Evolutionary conservation across 1,140 invertebrate genomes (phyloP).

Genomic region (Ectropis grisescens): DNA sequence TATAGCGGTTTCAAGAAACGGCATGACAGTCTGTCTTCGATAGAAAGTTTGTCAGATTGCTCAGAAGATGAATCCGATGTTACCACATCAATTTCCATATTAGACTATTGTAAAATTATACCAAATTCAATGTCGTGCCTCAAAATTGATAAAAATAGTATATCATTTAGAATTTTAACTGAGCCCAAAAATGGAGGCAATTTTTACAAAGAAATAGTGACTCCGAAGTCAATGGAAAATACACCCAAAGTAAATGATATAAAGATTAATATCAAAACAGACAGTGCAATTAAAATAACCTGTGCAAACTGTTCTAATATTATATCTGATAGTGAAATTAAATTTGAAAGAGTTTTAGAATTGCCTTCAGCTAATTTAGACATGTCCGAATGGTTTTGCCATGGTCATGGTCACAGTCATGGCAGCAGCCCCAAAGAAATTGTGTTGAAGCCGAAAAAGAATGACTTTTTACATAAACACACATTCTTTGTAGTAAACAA

Average conservation of each 20-base stretch:
- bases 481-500: constrained; percentile 64
- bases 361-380: constrained; percentile 69
- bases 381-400: constrained; percentile 72
- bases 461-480: constrained; percentile 66
- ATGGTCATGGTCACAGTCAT: constrained; percentile 38
- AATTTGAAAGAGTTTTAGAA: constrained; percentile 69
- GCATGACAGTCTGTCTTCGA: constrained; percentile 49
- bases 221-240: constrained; percentile 22
- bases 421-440: constrained; percentile 18
- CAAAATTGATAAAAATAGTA: constrained; percentile 54
- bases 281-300: constrained; percentile 41
- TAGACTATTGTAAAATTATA: constrained; percentile 57
- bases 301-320: constrained; percentile 68
- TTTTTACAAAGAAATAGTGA: constrained; percentile 68
- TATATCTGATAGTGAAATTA: constrained; percentile 36
- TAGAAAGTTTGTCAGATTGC: constrained; percentile 50
- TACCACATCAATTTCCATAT: constrained; percentile 42
- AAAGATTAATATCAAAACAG: constrained; percentile 43
- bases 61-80: constrained; percentile 46
- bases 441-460: constrained; percentile 48
- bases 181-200: constrained; percentile 60
- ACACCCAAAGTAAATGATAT: constrained; percentile 28
- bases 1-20: constrained; percentile 40
- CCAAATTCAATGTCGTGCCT: constrained; percentile 64
- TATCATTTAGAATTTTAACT: constrained; percentile 62